A percentile compares a stretch with the other conserved stretches of the same genome.
These are phyloP conservation scores for Protonemura montana DNA, from an alignment of 2,888 invertebrate species.

Conservation along the genomic window DNA sequence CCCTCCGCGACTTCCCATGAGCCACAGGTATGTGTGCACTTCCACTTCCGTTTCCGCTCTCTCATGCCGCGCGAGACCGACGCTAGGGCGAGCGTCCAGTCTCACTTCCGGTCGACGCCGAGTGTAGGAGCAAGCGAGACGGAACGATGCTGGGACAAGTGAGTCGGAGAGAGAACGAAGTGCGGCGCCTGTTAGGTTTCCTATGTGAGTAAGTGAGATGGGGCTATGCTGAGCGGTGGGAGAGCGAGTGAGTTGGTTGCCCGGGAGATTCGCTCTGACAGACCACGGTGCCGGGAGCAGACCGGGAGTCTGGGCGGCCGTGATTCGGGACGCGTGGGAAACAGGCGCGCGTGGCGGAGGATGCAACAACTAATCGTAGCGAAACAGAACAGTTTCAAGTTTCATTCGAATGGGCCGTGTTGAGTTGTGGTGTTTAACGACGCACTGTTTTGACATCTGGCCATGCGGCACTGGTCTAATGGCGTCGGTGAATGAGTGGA, in stretches of 20 bases:
- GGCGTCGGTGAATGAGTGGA: too few relatives aligned
- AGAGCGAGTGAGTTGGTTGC: background rate
- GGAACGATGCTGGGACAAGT: background rate
- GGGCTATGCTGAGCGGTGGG: background rate
- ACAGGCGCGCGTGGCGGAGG: background rate
- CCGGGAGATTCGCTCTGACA: conserved; percentile 43
- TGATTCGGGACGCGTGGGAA: background rate
- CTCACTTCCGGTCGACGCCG: background rate
- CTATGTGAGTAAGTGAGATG: background rate
- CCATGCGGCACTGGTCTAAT: too few relatives aligned
- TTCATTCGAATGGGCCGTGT: too few relatives aligned
- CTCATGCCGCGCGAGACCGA: background rate
- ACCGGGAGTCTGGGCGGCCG: background rate
- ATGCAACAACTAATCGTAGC: background rate
- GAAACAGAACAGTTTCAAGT: too few relatives aligned
- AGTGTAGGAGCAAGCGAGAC: background rate
- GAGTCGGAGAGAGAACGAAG: background rate
- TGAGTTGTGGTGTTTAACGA: too few relatives aligned
- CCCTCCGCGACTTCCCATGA: background rate
- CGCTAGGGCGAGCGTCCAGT: background rate
- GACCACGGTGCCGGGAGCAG: conserved; percentile 43
- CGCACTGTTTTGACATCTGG: too few relatives aligned
- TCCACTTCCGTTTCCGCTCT: background rate
- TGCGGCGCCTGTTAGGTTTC: background rate
- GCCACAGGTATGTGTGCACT: background rate